Percentiles rank a stretch among this genome's conserved stretches.
Evolutionary conservation across 2,113 vertebrate genomes (phyloP).

Genomic region (Lasiurus cinereus): DNA sequence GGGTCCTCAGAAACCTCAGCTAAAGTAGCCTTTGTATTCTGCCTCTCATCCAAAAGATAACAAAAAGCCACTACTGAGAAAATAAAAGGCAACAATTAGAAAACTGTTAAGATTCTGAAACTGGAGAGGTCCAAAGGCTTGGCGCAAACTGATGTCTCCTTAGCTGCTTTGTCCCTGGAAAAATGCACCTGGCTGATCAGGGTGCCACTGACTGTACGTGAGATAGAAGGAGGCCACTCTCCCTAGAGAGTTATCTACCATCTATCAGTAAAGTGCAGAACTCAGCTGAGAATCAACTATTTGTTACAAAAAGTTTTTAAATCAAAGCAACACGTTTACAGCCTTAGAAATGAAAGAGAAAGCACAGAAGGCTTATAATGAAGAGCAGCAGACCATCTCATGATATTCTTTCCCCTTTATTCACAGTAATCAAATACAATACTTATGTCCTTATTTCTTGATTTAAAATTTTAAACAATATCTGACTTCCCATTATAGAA

Average conservation of each 20-base stretch:
- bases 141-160: not conserved
- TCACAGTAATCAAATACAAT: not conserved
- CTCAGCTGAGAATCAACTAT: constrained; percentile 18
- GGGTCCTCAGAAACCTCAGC: constrained; percentile 67
- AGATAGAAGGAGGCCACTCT: not conserved
- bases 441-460: constrained; percentile 29
- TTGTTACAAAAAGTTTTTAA: not conserved
- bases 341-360: constrained; percentile 44
- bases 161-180: not conserved
- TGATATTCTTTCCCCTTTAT: not conserved
- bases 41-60: constrained; percentile 9
- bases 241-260: not conserved
- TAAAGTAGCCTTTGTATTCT: constrained; percentile 67
- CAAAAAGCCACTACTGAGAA: constrained; percentile 46
- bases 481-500: not conserved
- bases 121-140: not conserved
- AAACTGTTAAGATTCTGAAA: constrained; percentile 63
- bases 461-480: constrained; percentile 43
- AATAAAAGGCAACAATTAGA: constrained; percentile 55
- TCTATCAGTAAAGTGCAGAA: not conserved
- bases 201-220: not conserved
- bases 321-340: constrained; percentile 3
- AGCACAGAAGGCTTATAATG: not conserved
- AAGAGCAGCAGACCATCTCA: not conserved
- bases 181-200: not conserved